These are phyloP conservation scores for Xerus rutilus DNA, from an alignment of 2,797 vertebrate species.

Conservation along the genomic window DNA sequence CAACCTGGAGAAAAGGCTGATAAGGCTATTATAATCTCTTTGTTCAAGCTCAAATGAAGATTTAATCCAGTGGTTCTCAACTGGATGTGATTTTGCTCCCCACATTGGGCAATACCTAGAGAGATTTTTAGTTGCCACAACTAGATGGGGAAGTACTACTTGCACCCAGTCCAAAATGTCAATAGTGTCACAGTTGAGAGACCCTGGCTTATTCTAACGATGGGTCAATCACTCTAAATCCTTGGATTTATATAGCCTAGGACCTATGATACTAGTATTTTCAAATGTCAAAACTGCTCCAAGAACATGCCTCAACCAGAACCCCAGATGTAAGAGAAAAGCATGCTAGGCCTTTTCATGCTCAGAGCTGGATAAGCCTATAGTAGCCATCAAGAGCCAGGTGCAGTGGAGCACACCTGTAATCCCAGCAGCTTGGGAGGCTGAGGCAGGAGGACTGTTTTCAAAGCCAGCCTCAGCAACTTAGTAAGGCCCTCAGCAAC, in stretches of 20 bases:
- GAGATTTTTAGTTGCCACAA: background rate
- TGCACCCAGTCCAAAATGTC: background rate
- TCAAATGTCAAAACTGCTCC: background rate
- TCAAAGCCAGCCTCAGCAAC: too few species aligned
- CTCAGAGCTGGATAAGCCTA: background rate
- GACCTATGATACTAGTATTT: background rate
- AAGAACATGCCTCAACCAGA: constrained; percentile 22
- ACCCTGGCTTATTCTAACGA: background rate
- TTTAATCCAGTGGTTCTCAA: background rate
- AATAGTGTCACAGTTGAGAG: background rate
- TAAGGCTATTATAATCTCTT: background rate
- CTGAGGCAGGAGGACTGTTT: too few species aligned
- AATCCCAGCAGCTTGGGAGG: too few species aligned
- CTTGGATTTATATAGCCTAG: constrained; percentile 6
- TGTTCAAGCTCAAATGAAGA: background rate
- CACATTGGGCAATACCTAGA: background rate
- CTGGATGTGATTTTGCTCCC: background rate
- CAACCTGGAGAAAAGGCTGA: background rate
- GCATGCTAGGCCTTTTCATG: background rate
- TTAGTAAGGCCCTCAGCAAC: too few species aligned
- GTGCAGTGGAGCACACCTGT: too few species aligned
- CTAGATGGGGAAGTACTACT: background rate
- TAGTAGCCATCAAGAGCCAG: background rate
- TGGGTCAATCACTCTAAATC: background rate
- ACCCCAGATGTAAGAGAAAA: background rate